Conservation (phyloP, 2,113 vertebrate genomes). For the Glaucomys volans region DNA sequence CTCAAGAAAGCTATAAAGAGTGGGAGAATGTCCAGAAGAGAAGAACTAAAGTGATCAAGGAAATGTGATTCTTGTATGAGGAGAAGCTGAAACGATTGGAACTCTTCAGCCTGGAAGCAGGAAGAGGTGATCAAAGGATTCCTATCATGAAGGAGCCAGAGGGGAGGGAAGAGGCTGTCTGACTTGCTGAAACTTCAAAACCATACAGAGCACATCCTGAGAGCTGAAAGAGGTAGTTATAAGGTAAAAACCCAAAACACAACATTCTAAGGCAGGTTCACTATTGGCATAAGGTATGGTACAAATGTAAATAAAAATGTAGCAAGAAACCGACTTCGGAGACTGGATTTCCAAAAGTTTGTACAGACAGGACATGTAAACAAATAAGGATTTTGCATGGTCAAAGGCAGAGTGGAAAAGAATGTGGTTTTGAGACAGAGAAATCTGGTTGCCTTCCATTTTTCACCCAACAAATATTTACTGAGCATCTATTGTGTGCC, state of each 20-base stretch:
- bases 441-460: neutral
- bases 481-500: neutral
- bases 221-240: neutral
- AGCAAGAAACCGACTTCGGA: neutral
- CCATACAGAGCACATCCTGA: neutral
- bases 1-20: neutral
- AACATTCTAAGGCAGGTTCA: neutral
- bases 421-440: neutral
- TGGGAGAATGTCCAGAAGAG: neutral
- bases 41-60: slow-evolving; percentile 36
- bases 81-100: slow-evolving; percentile 28
- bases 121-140: slow-evolving; percentile 44
- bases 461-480: neutral
- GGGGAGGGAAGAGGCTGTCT: neutral
- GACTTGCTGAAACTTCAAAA: neutral
- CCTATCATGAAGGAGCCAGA: neutral
- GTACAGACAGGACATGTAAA: neutral
- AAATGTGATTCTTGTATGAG: slow-evolving; percentile 29
- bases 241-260: neutral
- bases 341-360: neutral
- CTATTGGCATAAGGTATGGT: neutral
- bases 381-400: neutral
- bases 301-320: neutral
- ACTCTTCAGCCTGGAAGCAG: slow-evolving; percentile 39
- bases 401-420: neutral